Evolutionary conservation across 1,140 invertebrate genomes (phyloP), one percentile per base, ranked within the genome.

Genomic region (Drosophila mauritiana): DNA sequence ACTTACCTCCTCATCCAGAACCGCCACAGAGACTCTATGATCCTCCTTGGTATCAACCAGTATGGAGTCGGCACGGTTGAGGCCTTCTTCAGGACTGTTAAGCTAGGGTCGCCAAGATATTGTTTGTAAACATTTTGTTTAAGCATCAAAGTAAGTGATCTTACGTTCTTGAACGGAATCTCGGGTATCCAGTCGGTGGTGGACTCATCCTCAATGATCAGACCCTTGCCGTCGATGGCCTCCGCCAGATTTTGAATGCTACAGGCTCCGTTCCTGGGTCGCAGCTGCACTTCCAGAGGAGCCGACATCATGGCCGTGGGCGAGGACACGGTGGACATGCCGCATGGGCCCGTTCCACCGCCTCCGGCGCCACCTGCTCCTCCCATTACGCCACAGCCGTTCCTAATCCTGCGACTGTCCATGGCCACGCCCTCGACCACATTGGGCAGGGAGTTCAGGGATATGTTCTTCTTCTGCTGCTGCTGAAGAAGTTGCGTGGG

Each of bases 101-200:
- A 92, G 63, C 91, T 92, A 27, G 17, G 7, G 15, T 1, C 6
- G 22, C 13, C 5, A 13, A 42, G 15, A 42, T 42, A 42, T 4
- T 40, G 13, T 15, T 15, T 15, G n/a, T n/a, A 1, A n/a, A 10
- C 8, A 4, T 4, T 3, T 43, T 5, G 2, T 15, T 40, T 4
- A 7, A n/a, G 39, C 6, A 15, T 15, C 2, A 15, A 15, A 43
- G 17, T 11, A 5, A 27, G n/a, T 6, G 1, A 12, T 42, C 94
- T 92, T 93, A 98, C 97, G 93, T 97, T 97, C 93, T 97, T 96
- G 85, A 98, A 98, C 2, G 97, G 97, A 90, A 97, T 97, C 93
- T 98, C 97, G 0, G 97, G 97, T 20, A 95, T 97, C 97, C 97
- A 98, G 74, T 97, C 96, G 0, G 95, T 94, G 1, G 95, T 96